Conservation (phyloP, 2,888 invertebrate species). For the Anticlea derivata region DNA sequence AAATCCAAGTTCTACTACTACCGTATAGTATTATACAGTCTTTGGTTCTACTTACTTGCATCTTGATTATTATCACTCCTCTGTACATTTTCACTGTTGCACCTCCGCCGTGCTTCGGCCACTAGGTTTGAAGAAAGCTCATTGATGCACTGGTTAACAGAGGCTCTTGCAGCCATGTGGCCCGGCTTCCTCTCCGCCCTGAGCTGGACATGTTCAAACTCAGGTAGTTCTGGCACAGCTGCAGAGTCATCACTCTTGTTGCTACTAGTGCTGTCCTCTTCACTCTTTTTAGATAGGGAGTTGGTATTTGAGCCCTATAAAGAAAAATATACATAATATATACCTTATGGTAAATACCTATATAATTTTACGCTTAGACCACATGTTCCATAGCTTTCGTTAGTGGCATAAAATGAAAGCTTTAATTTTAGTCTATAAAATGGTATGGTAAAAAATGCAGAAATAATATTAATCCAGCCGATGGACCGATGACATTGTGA, state of each 20-base stretch:
- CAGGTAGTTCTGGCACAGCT: slow-evolving; percentile 49
- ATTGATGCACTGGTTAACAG: slow-evolving; percentile 87
- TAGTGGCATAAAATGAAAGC: too few species aligned
- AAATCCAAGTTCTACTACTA: slow-evolving; percentile 1
- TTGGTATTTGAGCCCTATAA: slow-evolving; percentile 66
- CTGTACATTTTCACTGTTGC: slow-evolving; percentile 79
- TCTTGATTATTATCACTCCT: slow-evolving; percentile 70
- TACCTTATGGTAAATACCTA: too few species aligned
- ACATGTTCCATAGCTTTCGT: too few species aligned
- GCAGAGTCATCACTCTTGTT: slow-evolving; percentile 67
- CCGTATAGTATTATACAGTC: too few species aligned
- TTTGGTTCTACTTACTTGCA: slow-evolving; percentile 50
- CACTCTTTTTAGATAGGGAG: slow-evolving; percentile 71
- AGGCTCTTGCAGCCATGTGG: slow-evolving; percentile 69
- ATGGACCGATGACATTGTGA: too few species aligned
- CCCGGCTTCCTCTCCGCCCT: slow-evolving; percentile 59
- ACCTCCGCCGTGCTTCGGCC: slow-evolving; percentile 72
- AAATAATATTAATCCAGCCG: too few species aligned
- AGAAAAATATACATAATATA: background rate
- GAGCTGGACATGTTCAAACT: slow-evolving; percentile 70
- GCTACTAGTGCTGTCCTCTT: slow-evolving; percentile 57
- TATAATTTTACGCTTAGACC: too few species aligned
- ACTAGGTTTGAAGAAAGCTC: slow-evolving; percentile 86
- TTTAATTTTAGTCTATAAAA: too few species aligned
- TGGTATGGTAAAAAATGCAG: too few species aligned